phyloP scores from a whole-genome alignment of 2,797 vertebrate genomes.

The Otus scops region DNA sequence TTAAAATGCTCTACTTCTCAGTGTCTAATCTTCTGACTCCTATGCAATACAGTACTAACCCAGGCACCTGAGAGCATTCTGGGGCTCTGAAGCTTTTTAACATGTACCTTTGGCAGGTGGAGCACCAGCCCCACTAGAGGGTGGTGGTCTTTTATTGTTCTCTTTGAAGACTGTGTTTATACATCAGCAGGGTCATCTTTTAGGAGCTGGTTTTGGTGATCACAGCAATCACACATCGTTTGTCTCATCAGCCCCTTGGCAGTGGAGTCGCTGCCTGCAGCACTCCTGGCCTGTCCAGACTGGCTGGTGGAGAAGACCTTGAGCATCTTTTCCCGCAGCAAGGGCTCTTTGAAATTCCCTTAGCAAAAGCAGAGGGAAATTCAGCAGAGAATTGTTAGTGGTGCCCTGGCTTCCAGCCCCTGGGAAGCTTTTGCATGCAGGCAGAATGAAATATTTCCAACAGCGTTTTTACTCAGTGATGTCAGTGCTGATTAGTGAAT shows the following conservation, averaged over 20 bases:
- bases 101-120: neutral
- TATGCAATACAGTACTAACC: neutral
- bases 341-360: neutral
- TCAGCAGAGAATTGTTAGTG: neutral
- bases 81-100: neutral
- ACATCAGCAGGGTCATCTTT: neutral
- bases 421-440: neutral
- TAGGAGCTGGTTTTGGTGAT: neutral
- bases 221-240: rapidly evolving
- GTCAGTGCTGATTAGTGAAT: neutral
- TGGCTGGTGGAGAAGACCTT: neutral
- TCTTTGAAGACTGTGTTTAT: neutral
- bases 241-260: neutral
- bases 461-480: neutral
- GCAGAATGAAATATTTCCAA: neutral
- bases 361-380: neutral
- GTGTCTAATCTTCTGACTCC: neutral
- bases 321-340: neutral
- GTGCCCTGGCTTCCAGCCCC: neutral
- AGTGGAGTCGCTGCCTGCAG: neutral
- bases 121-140: neutral
- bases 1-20: neutral
- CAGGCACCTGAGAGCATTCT: neutral
- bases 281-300: neutral
- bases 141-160: neutral